Conservation (phyloP, 2,797 vertebrate species). For the Danionella dracula region DNA sequence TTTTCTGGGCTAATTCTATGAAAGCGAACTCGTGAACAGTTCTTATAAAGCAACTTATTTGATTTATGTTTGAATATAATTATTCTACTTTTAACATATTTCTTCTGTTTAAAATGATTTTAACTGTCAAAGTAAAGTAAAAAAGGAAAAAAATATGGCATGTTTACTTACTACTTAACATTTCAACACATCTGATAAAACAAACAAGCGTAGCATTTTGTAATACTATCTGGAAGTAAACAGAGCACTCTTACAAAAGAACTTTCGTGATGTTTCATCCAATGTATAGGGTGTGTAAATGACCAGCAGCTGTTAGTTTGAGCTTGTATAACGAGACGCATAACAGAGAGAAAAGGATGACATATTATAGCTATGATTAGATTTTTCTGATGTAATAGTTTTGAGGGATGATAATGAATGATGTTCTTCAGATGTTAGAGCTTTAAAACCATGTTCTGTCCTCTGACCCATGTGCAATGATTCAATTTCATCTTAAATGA, state of each 20-base stretch:
- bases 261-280: not conserved
- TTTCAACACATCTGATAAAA: too few species aligned
- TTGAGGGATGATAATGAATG: not conserved
- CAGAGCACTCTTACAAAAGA: not conserved
- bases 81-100: too few species aligned
- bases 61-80: too few species aligned
- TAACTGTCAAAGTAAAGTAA: too few species aligned
- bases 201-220: too few species aligned
- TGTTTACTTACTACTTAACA: too few species aligned
- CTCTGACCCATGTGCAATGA: not conserved
- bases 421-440: not conserved
- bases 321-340: not conserved
- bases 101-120: too few species aligned
- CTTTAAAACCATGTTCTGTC: not conserved
- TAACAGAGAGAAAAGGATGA: not conserved
- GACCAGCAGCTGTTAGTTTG: not conserved
- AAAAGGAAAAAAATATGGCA: too few species aligned
- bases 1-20: too few species aligned
- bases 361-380: not conserved
- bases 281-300: not conserved
- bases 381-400: constrained; percentile 12
- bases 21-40: too few species aligned
- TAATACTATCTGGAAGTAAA: too few species aligned
- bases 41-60: too few species aligned
- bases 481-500: not conserved